A percentile compares a stretch with the other conserved stretches of the same genome.
These are phyloP conservation scores for Copidosoma floridanum DNA, from an alignment of 1,140 invertebrate species.

Conservation along the genomic window DNA sequence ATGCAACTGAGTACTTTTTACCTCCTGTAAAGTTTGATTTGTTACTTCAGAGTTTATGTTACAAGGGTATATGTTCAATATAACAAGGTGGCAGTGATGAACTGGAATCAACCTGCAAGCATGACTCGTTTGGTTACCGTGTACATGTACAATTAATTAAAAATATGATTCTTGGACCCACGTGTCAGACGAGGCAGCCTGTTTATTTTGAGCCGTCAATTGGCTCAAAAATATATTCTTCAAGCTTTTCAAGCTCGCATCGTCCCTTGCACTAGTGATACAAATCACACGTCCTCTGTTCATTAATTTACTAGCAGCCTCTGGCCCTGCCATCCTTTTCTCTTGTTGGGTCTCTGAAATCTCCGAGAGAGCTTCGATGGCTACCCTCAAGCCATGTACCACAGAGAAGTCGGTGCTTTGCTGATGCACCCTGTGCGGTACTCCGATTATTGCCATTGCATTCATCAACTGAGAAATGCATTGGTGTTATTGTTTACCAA, in stretches of 20 bases:
- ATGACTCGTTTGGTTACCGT: not conserved
- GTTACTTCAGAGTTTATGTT: constrained; percentile 73
- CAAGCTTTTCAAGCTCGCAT: constrained; percentile 77
- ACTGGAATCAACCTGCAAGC: constrained; percentile 68
- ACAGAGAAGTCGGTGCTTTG: constrained; percentile 67
- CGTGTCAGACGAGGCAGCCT: constrained; percentile 63
- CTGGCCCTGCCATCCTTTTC: constrained; percentile 58
- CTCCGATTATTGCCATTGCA: constrained; percentile 70
- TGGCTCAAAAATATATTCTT: constrained; percentile 83
- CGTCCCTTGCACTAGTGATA: constrained; percentile 81
- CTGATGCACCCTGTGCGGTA: constrained; percentile 60
- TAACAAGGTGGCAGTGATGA: constrained; percentile 83
- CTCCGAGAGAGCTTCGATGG: constrained; percentile 82
- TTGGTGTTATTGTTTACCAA: too few species aligned
- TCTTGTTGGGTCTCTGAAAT: constrained; percentile 72
- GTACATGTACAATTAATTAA: not conserved
- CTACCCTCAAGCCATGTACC: constrained; percentile 81
- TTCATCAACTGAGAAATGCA: constrained; percentile 65
- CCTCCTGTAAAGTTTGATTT: constrained; percentile 65
- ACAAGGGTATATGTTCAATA: constrained; percentile 83
- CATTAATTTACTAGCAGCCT: constrained; percentile 60
- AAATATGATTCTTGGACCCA: constrained; percentile 44
- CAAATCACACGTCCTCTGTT: constrained; percentile 84
- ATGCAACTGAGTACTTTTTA: constrained; percentile 53
- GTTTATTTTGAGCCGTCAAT: constrained; percentile 76